Evolutionary conservation across 2,888 invertebrate species (phyloP), one percentile per base, ranked within the genome.

Genomic region (Dolichomitus sp.): DNA sequence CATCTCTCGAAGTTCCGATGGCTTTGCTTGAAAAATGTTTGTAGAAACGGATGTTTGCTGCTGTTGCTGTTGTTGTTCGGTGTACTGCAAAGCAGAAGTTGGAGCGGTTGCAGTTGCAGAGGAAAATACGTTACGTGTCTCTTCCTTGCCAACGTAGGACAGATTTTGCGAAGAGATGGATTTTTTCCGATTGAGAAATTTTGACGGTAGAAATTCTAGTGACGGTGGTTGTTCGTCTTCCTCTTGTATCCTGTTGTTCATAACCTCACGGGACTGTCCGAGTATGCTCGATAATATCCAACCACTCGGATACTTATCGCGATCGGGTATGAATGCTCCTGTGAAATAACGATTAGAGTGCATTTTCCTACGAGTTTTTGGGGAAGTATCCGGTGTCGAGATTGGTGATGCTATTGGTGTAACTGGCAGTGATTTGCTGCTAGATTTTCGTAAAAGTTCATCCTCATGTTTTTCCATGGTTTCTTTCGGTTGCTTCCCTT

Each of bases 1-100:
- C 96, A 97, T 96, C 93, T 97, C 97, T 61, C 97, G 94, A 14
- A 97, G 94, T 90, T 97, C 97, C 0, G 97, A 96, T 0, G 96
- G 96, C 90, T 95, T 96, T 0, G 96, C 95, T 87, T 94, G 94
- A 88, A 95, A 94, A 1, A 88, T 83, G 17, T 79, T 90, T 6
- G 77, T 57, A 5, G 83, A 69, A 23, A 80, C 40, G 83, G 90
- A 85, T 80, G 93, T 48, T 4, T 63, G 52, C 17, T 69, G 73
- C 11, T 54, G 75, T 33, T 65, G 65, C 0, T 89, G 85, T 88
- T 90, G 2, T 91, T 77, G 70, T 37, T 61, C 17, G 37, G 61
- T 4, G 9, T 61, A 40, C 17, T 61, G 61, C 4, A 19, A 11
- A 2, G 17, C 19, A 7, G 61, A 17, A 17, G 19, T 61, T 11